Conservation (phyloP, 2,888 invertebrate genomes). For the Zygothrica quintamaculata region DNA sequence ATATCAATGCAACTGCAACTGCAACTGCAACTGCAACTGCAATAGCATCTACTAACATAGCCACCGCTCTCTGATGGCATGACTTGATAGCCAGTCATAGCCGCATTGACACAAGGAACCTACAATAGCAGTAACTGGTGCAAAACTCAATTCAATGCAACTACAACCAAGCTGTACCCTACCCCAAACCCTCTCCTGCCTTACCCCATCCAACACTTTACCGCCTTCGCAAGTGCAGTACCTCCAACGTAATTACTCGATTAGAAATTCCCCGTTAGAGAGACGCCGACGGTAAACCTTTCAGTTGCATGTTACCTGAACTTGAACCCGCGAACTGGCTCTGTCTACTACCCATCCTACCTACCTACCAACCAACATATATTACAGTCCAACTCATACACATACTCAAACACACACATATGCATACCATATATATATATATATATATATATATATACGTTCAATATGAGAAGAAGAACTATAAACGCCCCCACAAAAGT, state of each 20-base stretch:
- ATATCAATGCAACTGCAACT: constrained; percentile 62
- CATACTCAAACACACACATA: constrained; percentile 13
- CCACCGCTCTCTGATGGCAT: constrained; percentile 62
- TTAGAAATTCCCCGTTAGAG: constrained; percentile 69
- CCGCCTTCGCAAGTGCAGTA: neutral
- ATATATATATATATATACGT: neutral
- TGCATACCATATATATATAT: neutral
- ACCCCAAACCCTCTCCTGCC: neutral
- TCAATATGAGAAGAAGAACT: constrained; percentile 2
- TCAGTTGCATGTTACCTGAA: constrained; percentile 33
- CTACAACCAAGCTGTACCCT: too few relatives aligned
- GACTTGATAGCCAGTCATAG: constrained; percentile 67
- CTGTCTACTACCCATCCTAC: constrained; percentile 7
- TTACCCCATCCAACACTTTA: neutral
- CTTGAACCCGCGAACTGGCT: constrained; percentile 27
- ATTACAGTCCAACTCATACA: constrained; percentile 16
- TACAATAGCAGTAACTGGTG: constrained; percentile 38
- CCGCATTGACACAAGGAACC: constrained; percentile 71
- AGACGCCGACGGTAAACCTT: constrained; percentile 30
- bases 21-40: constrained; percentile 23
- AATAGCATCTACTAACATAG: constrained; percentile 19
- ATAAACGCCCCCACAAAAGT: constrained; percentile 35
- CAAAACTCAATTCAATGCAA: constrained; percentile 1
- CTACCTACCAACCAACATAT: constrained; percentile 13
- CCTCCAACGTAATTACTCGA: constrained; percentile 64